Evolutionary conservation across 1,140 invertebrate genomes (phyloP).

Genomic region (Brachionus angularis): DNA sequence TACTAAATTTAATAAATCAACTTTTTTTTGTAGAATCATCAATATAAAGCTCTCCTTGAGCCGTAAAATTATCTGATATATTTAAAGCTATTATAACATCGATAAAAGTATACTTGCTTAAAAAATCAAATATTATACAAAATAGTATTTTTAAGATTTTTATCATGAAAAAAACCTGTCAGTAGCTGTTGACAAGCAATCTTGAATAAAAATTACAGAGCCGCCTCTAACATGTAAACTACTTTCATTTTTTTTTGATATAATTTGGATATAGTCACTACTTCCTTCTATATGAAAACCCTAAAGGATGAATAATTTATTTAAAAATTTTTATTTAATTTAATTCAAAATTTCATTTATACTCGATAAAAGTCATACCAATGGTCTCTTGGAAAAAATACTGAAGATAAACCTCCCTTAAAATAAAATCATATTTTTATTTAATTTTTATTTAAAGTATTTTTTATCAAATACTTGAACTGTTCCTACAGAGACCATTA

Average conservation of each 20-base stretch:
- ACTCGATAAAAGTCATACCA: constrained; percentile 40
- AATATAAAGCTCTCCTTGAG: constrained; percentile 30
- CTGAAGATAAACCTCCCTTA: constrained; percentile 14
- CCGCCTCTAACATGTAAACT: constrained; percentile 15
- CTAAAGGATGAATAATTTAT: constrained; percentile 3
- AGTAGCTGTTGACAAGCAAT: background rate
- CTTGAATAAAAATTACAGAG: constrained; percentile 31
- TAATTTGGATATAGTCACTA: background rate
- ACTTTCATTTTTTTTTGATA: background rate
- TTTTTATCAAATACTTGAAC: background rate
- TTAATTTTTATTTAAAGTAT: background rate
- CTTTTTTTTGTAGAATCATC: constrained; percentile 41
- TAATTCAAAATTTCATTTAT: background rate
- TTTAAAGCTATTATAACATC: constrained; percentile 26
- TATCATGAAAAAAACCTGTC: too few species aligned
- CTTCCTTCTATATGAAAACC: constrained; percentile 15
- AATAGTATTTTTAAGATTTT: too few species aligned
- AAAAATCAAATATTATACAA: too few species aligned
- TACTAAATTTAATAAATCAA: background rate
- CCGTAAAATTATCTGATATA: constrained; percentile 28
- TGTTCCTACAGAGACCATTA: constrained; percentile 40
- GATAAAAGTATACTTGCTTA: constrained; percentile 40
- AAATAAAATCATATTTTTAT: background rate
- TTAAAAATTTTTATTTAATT: background rate
- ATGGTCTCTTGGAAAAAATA: constrained; percentile 20